Evolutionary conservation across 2,797 vertebrate genomes (phyloP).

Genomic region (Lutra lutra): DNA sequence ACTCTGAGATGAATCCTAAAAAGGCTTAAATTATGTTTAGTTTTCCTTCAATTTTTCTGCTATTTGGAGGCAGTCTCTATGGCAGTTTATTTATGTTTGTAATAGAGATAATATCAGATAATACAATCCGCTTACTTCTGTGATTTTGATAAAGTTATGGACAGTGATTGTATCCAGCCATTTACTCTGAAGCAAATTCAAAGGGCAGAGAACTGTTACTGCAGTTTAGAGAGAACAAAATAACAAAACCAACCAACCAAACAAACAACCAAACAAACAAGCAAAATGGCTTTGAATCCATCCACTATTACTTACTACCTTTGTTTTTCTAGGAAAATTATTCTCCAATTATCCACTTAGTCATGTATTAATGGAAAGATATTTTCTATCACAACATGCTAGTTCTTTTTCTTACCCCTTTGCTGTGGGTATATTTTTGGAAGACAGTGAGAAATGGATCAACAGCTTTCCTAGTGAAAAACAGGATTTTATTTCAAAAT

Average conservation of each 20-base stretch:
- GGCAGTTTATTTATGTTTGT: slow-evolving; percentile 39
- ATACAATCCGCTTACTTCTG: not conserved
- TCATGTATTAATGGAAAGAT: not conserved
- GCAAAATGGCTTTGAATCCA: not conserved
- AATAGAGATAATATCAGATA: not conserved
- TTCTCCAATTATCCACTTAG: not conserved
- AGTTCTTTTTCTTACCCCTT: not conserved
- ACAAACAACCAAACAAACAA: not conserved
- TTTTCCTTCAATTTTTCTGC: not conserved
- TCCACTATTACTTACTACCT: not conserved
- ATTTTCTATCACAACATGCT: not conserved
- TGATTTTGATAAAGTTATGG: not conserved
- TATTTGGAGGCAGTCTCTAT: not conserved
- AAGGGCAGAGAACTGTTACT: not conserved
- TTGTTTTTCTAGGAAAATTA: not conserved
- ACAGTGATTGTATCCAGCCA: not conserved
- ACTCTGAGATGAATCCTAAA: not conserved
- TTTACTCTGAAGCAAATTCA: slow-evolving; percentile 17
- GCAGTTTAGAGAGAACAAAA: not conserved
- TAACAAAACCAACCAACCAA: not conserved
- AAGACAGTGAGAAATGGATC: not conserved
- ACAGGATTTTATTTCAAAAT: not conserved
- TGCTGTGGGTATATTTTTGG: slow-evolving; percentile 26
- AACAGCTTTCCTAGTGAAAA: not conserved
- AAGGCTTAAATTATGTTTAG: not conserved